Percentiles rank a stretch among this genome's conserved stretches.
Conservation (phyloP, 2,888 invertebrate species). For the Polylopha cassiicola region DNA sequence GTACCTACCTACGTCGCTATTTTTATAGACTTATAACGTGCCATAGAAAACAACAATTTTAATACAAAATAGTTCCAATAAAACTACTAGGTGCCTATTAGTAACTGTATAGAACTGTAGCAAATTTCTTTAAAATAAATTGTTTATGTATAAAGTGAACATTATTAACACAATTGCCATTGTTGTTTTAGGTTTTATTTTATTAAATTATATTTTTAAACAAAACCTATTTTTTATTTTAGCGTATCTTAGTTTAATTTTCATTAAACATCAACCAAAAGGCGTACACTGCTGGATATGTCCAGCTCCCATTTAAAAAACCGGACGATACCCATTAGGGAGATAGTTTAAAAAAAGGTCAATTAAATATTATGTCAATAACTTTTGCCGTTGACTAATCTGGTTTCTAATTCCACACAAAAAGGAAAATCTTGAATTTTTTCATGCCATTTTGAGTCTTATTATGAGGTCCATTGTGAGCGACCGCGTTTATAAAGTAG, state of each 20-base stretch:
- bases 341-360: too few relatives aligned
- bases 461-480: too few relatives aligned
- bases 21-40: constrained; percentile 12
- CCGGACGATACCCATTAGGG: too few relatives aligned
- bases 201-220: constrained; percentile 59
- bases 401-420: too few relatives aligned
- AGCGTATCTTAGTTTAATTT: constrained; percentile 4
- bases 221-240: constrained; percentile 16
- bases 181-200: constrained; percentile 56
- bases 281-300: too few relatives aligned
- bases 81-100: not conserved
- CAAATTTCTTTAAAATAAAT: constrained; percentile 53
- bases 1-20: too few relatives aligned
- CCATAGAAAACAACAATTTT: constrained; percentile 4
- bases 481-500: too few relatives aligned
- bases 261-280: not conserved
- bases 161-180: constrained; percentile 54
- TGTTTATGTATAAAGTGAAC: constrained; percentile 33
- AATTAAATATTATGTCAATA: too few relatives aligned
- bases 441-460: too few relatives aligned
- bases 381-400: too few relatives aligned
- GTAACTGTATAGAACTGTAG: constrained; percentile 21
- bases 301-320: too few relatives aligned
- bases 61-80: not conserved
- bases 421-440: too few relatives aligned